A percentile compares a stretch with the other conserved stretches of the same genome.
phyloP scores from a whole-genome alignment of 2,888 invertebrate species.

The Metalampra italica region DNA sequence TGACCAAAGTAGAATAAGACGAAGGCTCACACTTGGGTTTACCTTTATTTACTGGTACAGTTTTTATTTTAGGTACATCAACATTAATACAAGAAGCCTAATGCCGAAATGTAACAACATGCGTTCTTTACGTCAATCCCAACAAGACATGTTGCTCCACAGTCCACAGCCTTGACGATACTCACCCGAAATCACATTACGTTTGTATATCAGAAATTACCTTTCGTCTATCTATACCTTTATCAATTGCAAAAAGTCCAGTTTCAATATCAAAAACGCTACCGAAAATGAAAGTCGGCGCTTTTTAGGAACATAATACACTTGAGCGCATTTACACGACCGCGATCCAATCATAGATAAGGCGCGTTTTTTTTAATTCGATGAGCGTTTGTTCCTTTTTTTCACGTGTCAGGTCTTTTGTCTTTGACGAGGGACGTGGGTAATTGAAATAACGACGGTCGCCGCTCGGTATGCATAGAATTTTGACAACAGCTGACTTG shows the following conservation, averaged over 20 bases:
- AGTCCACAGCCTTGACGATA: neutral
- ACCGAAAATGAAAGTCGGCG: constrained; percentile 63
- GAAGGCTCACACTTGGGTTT: too few species aligned
- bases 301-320: constrained; percentile 61
- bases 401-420: constrained; percentile 71
- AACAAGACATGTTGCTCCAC: too few species aligned
- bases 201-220: too few species aligned
- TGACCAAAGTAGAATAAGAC: too few species aligned
- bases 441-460: constrained; percentile 77
- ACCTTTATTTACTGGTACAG: too few species aligned
- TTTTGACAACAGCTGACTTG: constrained; percentile 71
- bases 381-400: constrained; percentile 43
- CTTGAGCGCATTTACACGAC: constrained; percentile 70
- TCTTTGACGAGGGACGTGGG: constrained; percentile 73
- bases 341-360: constrained; percentile 78
- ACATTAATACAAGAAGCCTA: too few species aligned
- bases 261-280: constrained; percentile 54
- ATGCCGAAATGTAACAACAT: too few species aligned
- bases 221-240: neutral
- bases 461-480: constrained; percentile 66
- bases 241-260: constrained; percentile 18
- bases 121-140: too few species aligned
- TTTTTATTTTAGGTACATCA: too few species aligned
- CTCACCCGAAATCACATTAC: constrained; percentile 30
- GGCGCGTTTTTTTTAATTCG: constrained; percentile 46